Conservation (phyloP, 2,797 vertebrate genomes). For the Anguilla marmorata region DNA sequence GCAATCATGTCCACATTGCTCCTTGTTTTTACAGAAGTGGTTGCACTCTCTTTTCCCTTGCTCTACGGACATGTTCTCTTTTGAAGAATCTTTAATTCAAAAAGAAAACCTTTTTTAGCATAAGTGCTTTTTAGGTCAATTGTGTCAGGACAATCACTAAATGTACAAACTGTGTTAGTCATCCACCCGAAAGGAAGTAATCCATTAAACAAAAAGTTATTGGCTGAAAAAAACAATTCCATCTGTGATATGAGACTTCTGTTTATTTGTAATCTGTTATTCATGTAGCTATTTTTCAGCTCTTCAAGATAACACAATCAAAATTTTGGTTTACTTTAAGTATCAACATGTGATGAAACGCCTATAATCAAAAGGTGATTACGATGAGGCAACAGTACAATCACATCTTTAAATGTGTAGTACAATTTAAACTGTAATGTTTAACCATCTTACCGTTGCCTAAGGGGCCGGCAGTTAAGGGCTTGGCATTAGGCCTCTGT, state of each 20-base stretch:
- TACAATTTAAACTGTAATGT: not conserved
- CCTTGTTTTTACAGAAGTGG: slow-evolving; percentile 94
- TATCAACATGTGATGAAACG: not conserved
- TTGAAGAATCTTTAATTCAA: slow-evolving; percentile 23
- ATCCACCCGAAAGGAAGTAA: not conserved
- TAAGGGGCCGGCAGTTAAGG: slow-evolving; percentile 34
- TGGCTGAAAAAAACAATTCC: not conserved
- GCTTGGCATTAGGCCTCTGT: slow-evolving; percentile 31
- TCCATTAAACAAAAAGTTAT: not conserved
- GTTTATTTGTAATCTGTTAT: not conserved
- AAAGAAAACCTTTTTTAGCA: not conserved
- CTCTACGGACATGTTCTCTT: slow-evolving; percentile 47
- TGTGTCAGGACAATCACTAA: not conserved
- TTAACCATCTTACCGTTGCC: slow-evolving; percentile 43
- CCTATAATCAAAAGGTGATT: not conserved
- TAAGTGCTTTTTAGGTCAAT: not conserved
- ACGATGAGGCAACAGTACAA: not conserved
- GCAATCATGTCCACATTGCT: slow-evolving; percentile 89
- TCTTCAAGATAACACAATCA: not conserved
- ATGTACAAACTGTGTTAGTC: not conserved
- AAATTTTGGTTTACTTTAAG: not conserved
- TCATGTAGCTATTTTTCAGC: not conserved
- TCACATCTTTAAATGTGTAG: not conserved
- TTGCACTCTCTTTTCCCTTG: slow-evolving; percentile 81
- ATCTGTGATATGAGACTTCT: not conserved